Evolutionary conservation across 1,140 invertebrate species (phyloP).

Genomic region (Harlomillsia oculata): DNA sequence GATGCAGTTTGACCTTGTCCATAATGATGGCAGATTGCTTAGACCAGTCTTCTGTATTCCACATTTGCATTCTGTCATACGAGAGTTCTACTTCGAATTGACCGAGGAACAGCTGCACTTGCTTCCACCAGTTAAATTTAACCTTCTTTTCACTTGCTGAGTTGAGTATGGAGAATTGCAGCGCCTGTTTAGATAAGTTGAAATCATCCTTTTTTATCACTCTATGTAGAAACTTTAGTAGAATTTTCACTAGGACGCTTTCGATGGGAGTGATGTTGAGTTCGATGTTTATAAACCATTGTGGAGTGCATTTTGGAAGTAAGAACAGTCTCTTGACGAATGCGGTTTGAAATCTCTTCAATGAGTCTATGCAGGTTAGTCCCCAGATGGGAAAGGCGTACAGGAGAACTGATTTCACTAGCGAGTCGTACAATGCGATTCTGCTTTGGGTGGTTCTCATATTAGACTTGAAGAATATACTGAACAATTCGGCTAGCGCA

Average conservation of each 20-base stretch:
- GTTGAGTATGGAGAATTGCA: no score
- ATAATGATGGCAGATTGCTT: no score
- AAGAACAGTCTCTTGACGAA: slow-evolving; percentile 9
- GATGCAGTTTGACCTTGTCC: no score
- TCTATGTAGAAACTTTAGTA: not conserved
- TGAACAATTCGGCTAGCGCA: not conserved
- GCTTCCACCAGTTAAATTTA: no score
- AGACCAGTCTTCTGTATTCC: no score
- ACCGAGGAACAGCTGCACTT: no score
- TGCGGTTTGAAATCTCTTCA: slow-evolving; percentile 6
- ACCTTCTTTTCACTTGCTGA: no score
- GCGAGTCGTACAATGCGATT: not conserved
- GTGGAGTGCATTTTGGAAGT: not conserved
- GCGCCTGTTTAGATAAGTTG: no score
- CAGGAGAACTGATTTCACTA: not conserved
- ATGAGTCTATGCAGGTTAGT: not conserved
- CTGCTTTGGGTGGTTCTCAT: not conserved
- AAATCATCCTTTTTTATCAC: no score
- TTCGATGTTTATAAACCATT: slow-evolving; percentile 3
- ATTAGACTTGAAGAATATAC: not conserved
- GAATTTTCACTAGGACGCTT: not conserved
- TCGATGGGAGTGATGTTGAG: not conserved
- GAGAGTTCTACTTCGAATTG: no score
- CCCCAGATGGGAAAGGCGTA: slow-evolving; percentile 4
- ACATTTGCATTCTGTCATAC: no score